Base-by-base conservation (phyloP, 2,888 invertebrate genomes). In the Thecophora atra region DNA sequence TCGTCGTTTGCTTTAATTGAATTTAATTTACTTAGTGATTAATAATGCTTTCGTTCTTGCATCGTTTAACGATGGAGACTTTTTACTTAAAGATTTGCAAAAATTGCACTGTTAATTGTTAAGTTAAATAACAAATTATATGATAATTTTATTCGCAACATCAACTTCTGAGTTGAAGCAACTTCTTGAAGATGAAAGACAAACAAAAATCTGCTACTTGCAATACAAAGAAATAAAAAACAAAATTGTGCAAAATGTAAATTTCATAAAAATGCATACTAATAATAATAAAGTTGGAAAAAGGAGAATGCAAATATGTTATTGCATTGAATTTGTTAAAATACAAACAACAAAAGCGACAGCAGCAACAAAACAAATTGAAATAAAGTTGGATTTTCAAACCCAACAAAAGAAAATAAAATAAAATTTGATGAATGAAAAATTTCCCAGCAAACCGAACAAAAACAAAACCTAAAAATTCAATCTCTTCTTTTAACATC, bases 271-370 rank as follows among this genome's bases (percentile, higher is more conserved):
- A 13, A n/a, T n/a, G n/a, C n/a, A n/a, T n/a, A n/a, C n/a, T n/a
- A 37, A 37, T 37, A 37, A 37, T 62, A 63, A 13, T 7, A n/a
- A 72, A 73, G n/a, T 63, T 56, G 19, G 63, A 52, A 60, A 65
- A 65, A 73, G 15, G 56, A 64, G n/a, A n/a, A n/a, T n/a, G n/a
- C n/a, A n/a, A n/a, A n/a, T 51, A 56, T 71, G 67, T 58, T 68
- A 51, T 62, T 63, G 19, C 60, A 30, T 71, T 74, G 72, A 74
- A 73, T 72, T 71, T 70, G 71, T 75, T 74, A 75, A 68, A n/a
- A 73, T 68, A 60, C 44, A 75, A 72, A 67, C 70, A 71, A 66
- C 28, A 67, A 69, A 69, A 15, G 15, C 4, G 17, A 47, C 47
- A 47, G 13, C 44, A n/a, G 47, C 13, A 26, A 63, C 37, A 37